Evolutionary conservation across 2,888 invertebrate genomes (phyloP).

Genomic region (Rhaphigaster nebulosa): DNA sequence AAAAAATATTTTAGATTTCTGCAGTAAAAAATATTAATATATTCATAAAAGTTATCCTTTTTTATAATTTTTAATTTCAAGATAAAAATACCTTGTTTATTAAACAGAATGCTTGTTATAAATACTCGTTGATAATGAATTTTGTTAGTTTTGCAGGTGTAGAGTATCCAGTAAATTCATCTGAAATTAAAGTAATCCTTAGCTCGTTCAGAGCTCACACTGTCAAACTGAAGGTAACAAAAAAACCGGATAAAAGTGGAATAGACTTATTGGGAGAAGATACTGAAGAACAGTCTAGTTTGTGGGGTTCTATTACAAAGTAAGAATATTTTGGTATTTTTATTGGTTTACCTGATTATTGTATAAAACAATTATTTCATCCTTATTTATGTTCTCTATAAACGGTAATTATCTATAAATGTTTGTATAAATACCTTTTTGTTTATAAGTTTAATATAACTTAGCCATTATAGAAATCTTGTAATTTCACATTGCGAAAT

Average conservation of each 20-base stretch:
- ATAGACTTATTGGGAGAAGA: slow-evolving; percentile 90
- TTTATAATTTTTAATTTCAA: background rate
- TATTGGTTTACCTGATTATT: slow-evolving; percentile 13
- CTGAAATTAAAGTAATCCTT: slow-evolving; percentile 84
- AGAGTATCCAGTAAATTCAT: slow-evolving; percentile 79
- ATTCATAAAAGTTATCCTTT: background rate
- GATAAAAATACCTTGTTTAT: background rate
- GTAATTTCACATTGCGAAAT: no score
- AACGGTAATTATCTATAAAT: no score
- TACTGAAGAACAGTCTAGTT: slow-evolving; percentile 77
- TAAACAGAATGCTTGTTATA: background rate
- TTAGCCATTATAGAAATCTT: no score
- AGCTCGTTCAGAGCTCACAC: slow-evolving; percentile 90
- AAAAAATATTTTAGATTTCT: background rate
- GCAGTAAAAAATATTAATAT: background rate
- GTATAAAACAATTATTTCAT: background rate
- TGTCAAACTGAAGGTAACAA: slow-evolving; percentile 90
- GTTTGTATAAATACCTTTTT: no score
- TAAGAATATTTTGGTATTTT: slow-evolving; percentile 68
- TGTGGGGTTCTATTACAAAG: slow-evolving; percentile 97
- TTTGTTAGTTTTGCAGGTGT: slow-evolving; percentile 80
- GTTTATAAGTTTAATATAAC: no score
- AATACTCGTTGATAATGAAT: background rate
- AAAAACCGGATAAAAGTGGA: slow-evolving; percentile 89
- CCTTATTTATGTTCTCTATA: no score